phyloP scores from a whole-genome alignment of 2,797 vertebrate species.

The Anguilla obscura region DNA sequence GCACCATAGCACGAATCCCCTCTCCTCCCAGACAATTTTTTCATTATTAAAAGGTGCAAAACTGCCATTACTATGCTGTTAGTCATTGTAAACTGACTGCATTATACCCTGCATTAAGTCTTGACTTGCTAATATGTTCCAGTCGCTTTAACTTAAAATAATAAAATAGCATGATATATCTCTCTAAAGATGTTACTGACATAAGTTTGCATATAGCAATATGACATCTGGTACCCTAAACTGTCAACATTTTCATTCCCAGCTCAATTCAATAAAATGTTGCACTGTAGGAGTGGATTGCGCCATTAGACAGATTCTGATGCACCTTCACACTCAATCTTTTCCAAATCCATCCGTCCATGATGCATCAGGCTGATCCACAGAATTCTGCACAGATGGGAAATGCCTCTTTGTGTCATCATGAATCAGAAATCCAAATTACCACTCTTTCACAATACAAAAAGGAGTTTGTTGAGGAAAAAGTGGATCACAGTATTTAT shows the following conservation, averaged over 20 bases:
- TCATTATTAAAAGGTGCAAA: background rate
- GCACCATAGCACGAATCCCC: background rate
- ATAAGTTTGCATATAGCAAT: background rate
- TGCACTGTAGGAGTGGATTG: background rate
- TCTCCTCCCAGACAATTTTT: background rate
- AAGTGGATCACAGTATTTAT: background rate
- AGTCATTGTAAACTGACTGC: background rate
- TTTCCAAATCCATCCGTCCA: background rate
- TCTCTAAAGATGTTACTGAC: background rate
- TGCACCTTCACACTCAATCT: background rate
- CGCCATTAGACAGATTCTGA: background rate
- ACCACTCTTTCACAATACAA: background rate
- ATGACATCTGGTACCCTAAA: background rate
- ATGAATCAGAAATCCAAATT: conserved; percentile 1
- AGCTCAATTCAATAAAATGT: background rate
- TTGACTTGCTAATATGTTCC: background rate
- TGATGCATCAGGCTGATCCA: background rate
- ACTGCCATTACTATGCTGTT: background rate
- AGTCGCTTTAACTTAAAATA: background rate
- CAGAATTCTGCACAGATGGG: background rate
- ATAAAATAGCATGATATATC: background rate
- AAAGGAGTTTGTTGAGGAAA: background rate
- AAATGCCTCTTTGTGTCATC: background rate
- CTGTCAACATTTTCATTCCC: background rate
- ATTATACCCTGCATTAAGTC: background rate